Evolutionary conservation across 1,140 invertebrate genomes (phyloP), one percentile per base, ranked within the genome.

Genomic region (Thaumetopoea pityocampa): DNA sequence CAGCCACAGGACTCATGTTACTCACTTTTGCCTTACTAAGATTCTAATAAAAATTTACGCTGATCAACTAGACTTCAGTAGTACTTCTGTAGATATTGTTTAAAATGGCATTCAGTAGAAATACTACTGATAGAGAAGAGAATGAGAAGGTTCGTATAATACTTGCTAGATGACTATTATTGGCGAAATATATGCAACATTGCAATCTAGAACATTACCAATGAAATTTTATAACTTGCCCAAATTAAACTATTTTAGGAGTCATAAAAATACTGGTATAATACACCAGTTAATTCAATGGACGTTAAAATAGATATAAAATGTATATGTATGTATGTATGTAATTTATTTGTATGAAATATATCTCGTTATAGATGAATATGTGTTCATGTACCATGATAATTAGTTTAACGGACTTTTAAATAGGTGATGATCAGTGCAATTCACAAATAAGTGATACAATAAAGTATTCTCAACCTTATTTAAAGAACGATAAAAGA

Each of bases 21-120:
- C 47, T 78, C 32, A 74, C 67, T 17, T 47, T 71, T 35, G 77
- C 76, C 2, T 8, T 82, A 9, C 43, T 84, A 29, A 78, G 68
- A 52, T 77, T 80, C 51, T 83, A 80, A 51, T 38, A 26, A 7
- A 34, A 14, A 28, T 28, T 27, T 18, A 14, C 10, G 10, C 24
- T 35, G 14, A 20, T 15, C 34, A 36, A 26, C 34, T n/a, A 9
- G 4, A 7, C 10, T 29, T n/a, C 26, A 29, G 8, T 15, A 20
- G 5, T 19, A 6, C 9, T 20, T 23, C 19, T 14, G 18, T 33
- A 33, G 30, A 6, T n/a, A n/a, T n/a, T n/a, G n/a, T n/a, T n/a
- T n/a, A n/a, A n/a, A n/a, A n/a, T n/a, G n/a, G n/a, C n/a, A n/a
- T n/a, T n/a, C n/a, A n/a, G n/a, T n/a, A n/a, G n/a, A n/a, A n/a